A percentile compares a stretch with the other conserved stretches of the same genome.
phyloP scores from a whole-genome alignment of 2,797 vertebrate genomes.

The Notolepis coatsorum region DNA sequence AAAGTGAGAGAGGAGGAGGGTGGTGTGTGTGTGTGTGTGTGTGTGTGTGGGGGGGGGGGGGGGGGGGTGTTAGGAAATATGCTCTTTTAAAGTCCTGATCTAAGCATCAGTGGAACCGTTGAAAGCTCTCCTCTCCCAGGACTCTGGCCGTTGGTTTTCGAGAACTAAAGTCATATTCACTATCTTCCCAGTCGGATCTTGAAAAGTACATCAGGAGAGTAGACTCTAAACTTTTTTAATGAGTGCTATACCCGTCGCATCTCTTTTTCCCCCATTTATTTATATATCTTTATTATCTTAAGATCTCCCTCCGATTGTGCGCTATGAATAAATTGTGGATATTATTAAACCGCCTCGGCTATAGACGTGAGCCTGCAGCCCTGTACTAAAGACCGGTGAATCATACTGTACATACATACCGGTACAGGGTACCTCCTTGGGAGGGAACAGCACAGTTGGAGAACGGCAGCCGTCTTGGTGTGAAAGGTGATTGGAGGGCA shows the following conservation, averaged over 20 bases:
- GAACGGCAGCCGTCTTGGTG: conserved; percentile 6
- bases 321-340: conserved; percentile 26
- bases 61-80: conserved; percentile 18
- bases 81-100: conserved; percentile 53
- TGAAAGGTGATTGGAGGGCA: too few relatives aligned
- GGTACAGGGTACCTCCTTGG: conserved; percentile 11
- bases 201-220: conserved; percentile 20
- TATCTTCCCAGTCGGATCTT: conserved; percentile 43
- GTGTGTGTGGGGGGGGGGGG: conserved; percentile 35
- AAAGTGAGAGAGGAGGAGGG: too few relatives aligned
- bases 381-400: conserved; percentile 16
- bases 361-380: conserved; percentile 11
- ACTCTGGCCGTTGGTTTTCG: conserved; percentile 18
- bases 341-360: conserved; percentile 27
- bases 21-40: too few relatives aligned
- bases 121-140: conserved; percentile 41
- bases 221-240: conserved; percentile 65
- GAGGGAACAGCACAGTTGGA: neutral
- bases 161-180: conserved; percentile 31
- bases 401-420: conserved; percentile 6
- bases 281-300: neutral
- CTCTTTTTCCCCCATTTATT: too few relatives aligned
- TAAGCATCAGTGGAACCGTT: conserved; percentile 59
- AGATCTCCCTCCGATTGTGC: conserved; percentile 31
- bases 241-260: conserved; percentile 28